Percentiles rank a stretch among this genome's conserved stretches.
Evolutionary conservation across 2,888 invertebrate genomes (phyloP).

Genomic region (Epistrophe grossulariae): DNA sequence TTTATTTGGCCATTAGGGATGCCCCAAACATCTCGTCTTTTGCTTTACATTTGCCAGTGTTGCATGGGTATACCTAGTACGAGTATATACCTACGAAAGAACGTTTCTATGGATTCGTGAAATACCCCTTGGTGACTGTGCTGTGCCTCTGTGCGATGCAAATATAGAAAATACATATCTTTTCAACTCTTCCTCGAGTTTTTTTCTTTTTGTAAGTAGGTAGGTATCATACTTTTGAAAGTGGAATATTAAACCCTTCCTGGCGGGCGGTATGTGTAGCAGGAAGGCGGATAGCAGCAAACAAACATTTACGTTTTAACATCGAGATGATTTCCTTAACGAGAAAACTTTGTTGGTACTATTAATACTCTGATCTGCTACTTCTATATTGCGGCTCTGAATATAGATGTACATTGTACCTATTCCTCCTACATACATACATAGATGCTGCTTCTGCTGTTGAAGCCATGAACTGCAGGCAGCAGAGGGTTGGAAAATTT

Average conservation of each 20-base stretch:
- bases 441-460: neutral
- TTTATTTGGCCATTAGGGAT: conserved; percentile 59
- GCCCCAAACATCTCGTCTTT: conserved; percentile 33
- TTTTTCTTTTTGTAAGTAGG: neutral
- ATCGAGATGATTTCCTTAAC: conserved; percentile 72
- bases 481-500: conserved; percentile 21
- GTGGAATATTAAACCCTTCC: conserved; percentile 31
- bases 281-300: conserved; percentile 16
- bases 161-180: conserved; percentile 49
- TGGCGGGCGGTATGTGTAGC: neutral
- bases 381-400: neutral
- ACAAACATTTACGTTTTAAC: conserved; percentile 65
- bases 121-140: conserved; percentile 17
- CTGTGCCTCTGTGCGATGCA: conserved; percentile 35
- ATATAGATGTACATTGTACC: neutral
- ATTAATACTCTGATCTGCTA: conserved; percentile 15
- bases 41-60: conserved; percentile 1
- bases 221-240: conserved; percentile 26
- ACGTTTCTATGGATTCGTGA: conserved; percentile 25
- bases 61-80: too few relatives aligned
- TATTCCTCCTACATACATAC: neutral
- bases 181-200: neutral
- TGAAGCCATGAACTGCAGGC: conserved; percentile 1
- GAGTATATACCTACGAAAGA: neutral
- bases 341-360: conserved; percentile 69